Percentiles rank a stretch among this genome's conserved stretches.
phyloP scores from a whole-genome alignment of 2,113 vertebrate genomes.

The Nesoenas mayeri region DNA sequence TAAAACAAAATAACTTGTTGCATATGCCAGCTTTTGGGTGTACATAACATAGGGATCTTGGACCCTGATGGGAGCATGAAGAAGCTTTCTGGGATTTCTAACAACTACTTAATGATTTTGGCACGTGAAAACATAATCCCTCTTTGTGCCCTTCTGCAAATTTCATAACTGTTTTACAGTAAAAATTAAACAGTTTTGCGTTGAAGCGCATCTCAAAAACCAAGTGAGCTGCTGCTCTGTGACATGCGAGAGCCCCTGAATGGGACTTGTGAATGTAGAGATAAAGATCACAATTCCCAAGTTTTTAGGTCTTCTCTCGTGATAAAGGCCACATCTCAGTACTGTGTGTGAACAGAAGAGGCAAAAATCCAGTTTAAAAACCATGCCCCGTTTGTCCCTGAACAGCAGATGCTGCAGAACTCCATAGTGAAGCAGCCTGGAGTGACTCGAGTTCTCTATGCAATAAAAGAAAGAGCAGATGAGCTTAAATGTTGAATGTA shows the following conservation, averaged over 20 bases:
- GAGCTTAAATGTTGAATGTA: neutral
- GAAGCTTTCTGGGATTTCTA: neutral
- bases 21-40: neutral
- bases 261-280: neutral
- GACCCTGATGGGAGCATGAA: neutral
- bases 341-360: neutral
- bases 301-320: neutral
- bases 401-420: neutral
- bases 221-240: neutral
- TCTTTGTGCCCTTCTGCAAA: neutral
- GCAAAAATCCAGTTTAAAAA: neutral
- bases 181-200: neutral
- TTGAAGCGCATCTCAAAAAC: neutral
- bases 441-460: neutral
- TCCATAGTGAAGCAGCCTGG: neutral
- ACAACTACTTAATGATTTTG: neutral
- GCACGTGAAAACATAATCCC: neutral
- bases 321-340: neutral
- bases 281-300: neutral
- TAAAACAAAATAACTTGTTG: neutral
- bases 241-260: neutral
- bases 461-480: neutral
- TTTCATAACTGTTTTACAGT: neutral
- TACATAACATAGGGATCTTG: neutral
- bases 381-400: neutral